These are phyloP conservation scores for Borostomias antarcticus DNA, from an alignment of 2,797 vertebrate genomes.

Conservation along the genomic window DNA sequence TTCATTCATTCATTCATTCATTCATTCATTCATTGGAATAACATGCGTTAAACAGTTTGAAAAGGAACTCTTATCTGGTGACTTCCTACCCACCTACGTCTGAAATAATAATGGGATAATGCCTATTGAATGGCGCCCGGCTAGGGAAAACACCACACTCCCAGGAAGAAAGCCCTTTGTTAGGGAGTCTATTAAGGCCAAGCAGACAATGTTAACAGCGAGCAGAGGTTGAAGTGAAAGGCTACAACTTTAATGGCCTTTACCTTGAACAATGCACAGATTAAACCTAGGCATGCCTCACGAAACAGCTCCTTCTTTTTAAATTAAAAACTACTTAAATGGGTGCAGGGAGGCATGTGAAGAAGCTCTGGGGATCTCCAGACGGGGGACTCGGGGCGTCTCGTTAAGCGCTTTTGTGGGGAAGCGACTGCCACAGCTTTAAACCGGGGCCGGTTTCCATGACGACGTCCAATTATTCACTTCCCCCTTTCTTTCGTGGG, in stretches of 20 bases:
- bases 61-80: constrained; percentile 32
- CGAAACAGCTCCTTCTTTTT: constrained; percentile 51
- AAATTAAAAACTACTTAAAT: constrained; percentile 66
- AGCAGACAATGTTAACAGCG: constrained; percentile 46
- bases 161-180: constrained; percentile 44
- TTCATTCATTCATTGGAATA: neutral
- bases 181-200: constrained; percentile 54
- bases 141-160: constrained; percentile 40
- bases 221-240: constrained; percentile 42
- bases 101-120: constrained; percentile 52
- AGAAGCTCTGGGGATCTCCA: constrained; percentile 56
- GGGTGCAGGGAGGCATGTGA: constrained; percentile 62
- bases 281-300: constrained; percentile 50
- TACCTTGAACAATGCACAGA: constrained; percentile 61
- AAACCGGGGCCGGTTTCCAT: constrained; percentile 65
- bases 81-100: constrained; percentile 43
- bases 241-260: constrained; percentile 52
- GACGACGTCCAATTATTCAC: constrained; percentile 77
- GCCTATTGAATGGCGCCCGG: constrained; percentile 29
- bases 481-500: constrained; percentile 67
- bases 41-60: neutral
- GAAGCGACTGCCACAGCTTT: constrained; percentile 62
- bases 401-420: constrained; percentile 46
- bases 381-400: constrained; percentile 50
- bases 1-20: neutral